Base-by-base conservation (phyloP, 2,797 vertebrate species). In the Poecilia picta region DNA sequence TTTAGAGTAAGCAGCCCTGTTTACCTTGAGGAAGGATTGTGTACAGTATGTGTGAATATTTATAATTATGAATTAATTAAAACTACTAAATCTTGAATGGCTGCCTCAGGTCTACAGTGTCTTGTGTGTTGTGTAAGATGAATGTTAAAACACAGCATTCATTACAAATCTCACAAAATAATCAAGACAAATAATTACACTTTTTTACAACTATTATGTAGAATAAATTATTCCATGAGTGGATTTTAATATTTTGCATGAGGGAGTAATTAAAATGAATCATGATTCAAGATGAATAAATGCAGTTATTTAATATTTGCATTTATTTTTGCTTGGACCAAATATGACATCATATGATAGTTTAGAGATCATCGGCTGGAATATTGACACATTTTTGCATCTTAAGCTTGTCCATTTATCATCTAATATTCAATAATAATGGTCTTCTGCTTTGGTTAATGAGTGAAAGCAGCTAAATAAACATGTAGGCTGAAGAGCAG, bases 1-100 rank as follows among this genome's bases (percentile, higher is more conserved):
- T 55, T 74, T 23, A 55, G 23, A 41, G n/a, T 25, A 1, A 70
- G 4, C 11, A 43, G 4, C 1, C 20, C 23, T 70, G 25, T n/a
- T 70, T 43, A 70, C 11, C 23, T 71, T 45, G 25, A 45, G 68
- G 25, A 43, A 45, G 12, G 25, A 15, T 6, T 51, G 49, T 51
- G 49, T 51, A n/a, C n/a, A n/a, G n/a, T n/a, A 10, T 71, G 23
- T 71, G 41, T 71, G 68, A 7, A 71, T 70, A 70, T 70, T 70
- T 70, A 71, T 7, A 7, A 71, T 28, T n/a, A n/a, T 43, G n/a
- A 43, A 43, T 70, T 13, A 23, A 70, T 70, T n/a, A 70, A 70
- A 70, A 70, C 66, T 45, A 45, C 11, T 70, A n/a, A 13, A 15
- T 41, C 23, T 68, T 45, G 25, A 71, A 3, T 45, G 41, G n/a